Base-by-base conservation (phyloP, 1,140 invertebrate species). In the Ips nitidus region DNA sequence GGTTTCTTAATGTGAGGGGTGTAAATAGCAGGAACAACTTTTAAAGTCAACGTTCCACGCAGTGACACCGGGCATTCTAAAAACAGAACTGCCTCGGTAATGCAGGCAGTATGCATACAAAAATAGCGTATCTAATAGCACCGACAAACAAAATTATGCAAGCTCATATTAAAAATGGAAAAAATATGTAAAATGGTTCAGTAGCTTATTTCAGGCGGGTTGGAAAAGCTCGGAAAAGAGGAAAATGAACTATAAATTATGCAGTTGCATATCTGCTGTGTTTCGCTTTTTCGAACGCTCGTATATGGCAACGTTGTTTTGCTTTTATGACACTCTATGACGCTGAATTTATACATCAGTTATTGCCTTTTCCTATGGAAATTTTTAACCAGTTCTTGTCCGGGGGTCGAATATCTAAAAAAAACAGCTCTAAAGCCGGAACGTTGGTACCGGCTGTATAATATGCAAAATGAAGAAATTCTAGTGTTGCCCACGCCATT, bases 111-210 rank as follows among this genome's bases (percentile, higher is more conserved):
- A 61, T 69, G 66, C 66, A 69, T 61, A 62, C 57, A 52, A 50
- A 61, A 69, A 61, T 69, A 69, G 66, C 55, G 37, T 7, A 66
- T 66, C 64, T 66, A 66, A 66, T 66, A 61, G 59, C 38, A 52
- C 61, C 61, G 52, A 58, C 66, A 60, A 61, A 69, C 66, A 62
- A 56, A 69, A 69, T 69, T 69, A 69, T 69, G 66, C 66, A 69
- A 69, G 58, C 50, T 42, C 66, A 62, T 62, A 69, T 69, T 60
- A 61, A 69, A 69, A 69, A 69, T 50, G 59, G 66, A 7, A 69
- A 69, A 69, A 69, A 69, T 69, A 69, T 69, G 66, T 61, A 69
- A 69, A 69, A 55, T n/a, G 58, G 66, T 66, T 50, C 42, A 52
- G 55, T 66, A 59, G 55, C 64, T 57, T 66, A 66, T 57, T 66